Percentiles rank a stretch among this genome's conserved stretches.
phyloP scores from a whole-genome alignment of 2,113 vertebrate species.

The Hippopotamus amphibius region DNA sequence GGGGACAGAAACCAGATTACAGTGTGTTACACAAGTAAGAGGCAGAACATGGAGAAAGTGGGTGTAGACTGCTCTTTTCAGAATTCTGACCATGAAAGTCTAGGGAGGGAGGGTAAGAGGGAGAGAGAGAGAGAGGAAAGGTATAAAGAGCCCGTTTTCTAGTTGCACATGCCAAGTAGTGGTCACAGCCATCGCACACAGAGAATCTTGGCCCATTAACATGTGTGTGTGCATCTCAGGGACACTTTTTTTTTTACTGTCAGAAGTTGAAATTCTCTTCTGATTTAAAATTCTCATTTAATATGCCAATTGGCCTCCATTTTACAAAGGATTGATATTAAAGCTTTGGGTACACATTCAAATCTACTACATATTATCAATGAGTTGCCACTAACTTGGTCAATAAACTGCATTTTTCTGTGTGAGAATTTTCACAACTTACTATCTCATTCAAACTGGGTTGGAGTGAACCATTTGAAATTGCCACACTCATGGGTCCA shows the following conservation, averaged over 20 bases:
- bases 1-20: slow-evolving; percentile 66
- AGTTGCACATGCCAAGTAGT: neutral
- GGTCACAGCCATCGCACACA: neutral
- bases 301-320: slow-evolving; percentile 59
- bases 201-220: slow-evolving; percentile 41
- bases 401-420: slow-evolving; percentile 68
- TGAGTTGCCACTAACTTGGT: slow-evolving; percentile 62
- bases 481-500: neutral
- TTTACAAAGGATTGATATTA: slow-evolving; percentile 52
- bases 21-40: neutral
- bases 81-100: slow-evolving; percentile 9
- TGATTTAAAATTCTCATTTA: slow-evolving; percentile 70
- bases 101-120: neutral
- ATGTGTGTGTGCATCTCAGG: neutral
- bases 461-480: slow-evolving; percentile 31
- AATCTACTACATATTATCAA: slow-evolving; percentile 4
- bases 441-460: slow-evolving; percentile 46
- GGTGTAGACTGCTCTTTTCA: neutral
- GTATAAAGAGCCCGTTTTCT: neutral
- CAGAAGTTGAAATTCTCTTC: slow-evolving; percentile 59
- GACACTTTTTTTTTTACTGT: neutral
- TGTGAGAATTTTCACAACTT: slow-evolving; percentile 67
- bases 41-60: slow-evolving; percentile 23
- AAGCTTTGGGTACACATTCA: slow-evolving; percentile 57
- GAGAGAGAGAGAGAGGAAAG: neutral